phyloP scores from a whole-genome alignment of 2,888 invertebrate species.

The Apodemia zela region DNA sequence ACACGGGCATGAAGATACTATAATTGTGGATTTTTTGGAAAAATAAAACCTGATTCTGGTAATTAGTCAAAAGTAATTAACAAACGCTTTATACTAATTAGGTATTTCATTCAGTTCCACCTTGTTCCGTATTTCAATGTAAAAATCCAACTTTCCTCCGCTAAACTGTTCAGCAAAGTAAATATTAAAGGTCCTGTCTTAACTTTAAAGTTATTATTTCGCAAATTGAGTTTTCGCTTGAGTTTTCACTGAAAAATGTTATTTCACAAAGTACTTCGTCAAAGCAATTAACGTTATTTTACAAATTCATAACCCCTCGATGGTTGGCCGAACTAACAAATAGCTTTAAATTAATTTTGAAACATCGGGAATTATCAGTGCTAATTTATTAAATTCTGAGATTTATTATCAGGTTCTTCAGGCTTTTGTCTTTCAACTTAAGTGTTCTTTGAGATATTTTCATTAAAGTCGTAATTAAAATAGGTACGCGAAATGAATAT shows the following conservation, averaged over 20 bases:
- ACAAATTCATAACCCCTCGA: slow-evolving; percentile 14
- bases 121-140: slow-evolving; percentile 2
- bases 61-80: neutral
- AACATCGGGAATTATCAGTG: slow-evolving; percentile 11
- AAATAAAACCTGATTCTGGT: too few relatives aligned
- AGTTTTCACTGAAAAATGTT: slow-evolving; percentile 19
- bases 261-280: slow-evolving; percentile 1
- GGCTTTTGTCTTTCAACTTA: slow-evolving; percentile 7
- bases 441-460: neutral
- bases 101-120: neutral
- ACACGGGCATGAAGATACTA: too few relatives aligned
- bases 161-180: slow-evolving; percentile 1
- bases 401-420: neutral
- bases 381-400: slow-evolving; percentile 8
- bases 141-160: neutral
- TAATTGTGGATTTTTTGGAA: too few relatives aligned
- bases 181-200: slow-evolving; percentile 14
- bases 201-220: slow-evolving; percentile 21
- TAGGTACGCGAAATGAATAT: neutral
- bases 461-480: slow-evolving; percentile 6
- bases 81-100: neutral
- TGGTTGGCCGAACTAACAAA: slow-evolving; percentile 15
- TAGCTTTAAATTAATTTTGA: slow-evolving; percentile 11
- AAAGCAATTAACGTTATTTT: slow-evolving; percentile 19
- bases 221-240: slow-evolving; percentile 21